phyloP scores from a whole-genome alignment of 2,797 vertebrate genomes.

The Pseudocheirus occidentalis region DNA sequence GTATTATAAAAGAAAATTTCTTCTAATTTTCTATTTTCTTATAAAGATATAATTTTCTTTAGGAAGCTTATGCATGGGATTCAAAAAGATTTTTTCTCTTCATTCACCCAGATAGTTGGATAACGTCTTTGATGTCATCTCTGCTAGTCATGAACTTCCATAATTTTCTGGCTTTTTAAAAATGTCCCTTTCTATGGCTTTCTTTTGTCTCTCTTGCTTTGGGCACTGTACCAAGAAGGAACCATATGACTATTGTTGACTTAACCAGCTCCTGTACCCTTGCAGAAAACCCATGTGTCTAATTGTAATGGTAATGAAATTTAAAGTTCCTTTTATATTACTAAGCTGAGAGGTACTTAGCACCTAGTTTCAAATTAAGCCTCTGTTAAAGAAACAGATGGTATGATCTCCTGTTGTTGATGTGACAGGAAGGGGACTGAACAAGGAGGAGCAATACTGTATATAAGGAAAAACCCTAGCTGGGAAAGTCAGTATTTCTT shows the following conservation, averaged over 20 bases:
- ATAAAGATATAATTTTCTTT: background rate
- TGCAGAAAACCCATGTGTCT: background rate
- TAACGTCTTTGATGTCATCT: background rate
- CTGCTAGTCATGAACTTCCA: background rate
- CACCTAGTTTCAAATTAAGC: too few species aligned
- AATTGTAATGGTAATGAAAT: too few species aligned
- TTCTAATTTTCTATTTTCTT: background rate
- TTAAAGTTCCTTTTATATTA: too few species aligned
- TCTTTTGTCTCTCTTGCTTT: background rate
- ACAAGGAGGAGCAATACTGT: too few species aligned
- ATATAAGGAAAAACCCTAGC: too few species aligned
- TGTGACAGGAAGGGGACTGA: too few species aligned
- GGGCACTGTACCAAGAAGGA: background rate
- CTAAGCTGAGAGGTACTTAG: too few species aligned
- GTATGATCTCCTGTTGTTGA: too few species aligned
- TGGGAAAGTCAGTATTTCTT: too few species aligned
- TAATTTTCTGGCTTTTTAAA: background rate
- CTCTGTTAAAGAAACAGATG: too few species aligned
- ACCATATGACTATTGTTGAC: background rate
- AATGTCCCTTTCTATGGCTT: background rate
- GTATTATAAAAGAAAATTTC: background rate
- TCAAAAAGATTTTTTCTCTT: background rate
- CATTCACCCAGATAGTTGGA: background rate
- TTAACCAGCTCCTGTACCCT: background rate
- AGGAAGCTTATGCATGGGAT: background rate